Conservation (phyloP, 2,113 vertebrate species). For the Pangasianodon gigas region DNA sequence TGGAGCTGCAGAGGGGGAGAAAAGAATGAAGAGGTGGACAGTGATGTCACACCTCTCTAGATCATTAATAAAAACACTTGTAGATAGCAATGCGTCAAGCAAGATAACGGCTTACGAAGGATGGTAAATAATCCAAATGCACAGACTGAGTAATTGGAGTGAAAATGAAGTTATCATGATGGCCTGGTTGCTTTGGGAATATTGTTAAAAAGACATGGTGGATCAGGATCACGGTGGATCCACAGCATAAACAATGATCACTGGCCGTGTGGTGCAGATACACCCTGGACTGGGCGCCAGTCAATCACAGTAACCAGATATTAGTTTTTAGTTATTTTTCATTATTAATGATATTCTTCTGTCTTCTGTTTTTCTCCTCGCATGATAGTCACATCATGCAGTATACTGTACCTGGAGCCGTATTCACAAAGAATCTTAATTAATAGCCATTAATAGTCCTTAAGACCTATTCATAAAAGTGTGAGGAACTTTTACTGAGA, state of each 20-base stretch:
- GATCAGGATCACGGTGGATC: neutral
- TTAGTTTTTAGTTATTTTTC: neutral
- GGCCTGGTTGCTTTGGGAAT: neutral
- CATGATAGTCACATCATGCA: too few species aligned
- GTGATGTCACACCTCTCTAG: constrained; percentile 28
- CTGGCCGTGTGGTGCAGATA: neutral
- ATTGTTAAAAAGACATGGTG: neutral
- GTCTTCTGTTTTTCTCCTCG: too few species aligned
- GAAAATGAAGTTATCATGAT: neutral
- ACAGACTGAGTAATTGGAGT: neutral
- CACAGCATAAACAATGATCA: neutral
- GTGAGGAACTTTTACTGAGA: neutral
- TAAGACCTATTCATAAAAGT: neutral
- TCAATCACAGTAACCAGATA: neutral
- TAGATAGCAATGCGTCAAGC: neutral
- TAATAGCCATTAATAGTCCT: too few species aligned
- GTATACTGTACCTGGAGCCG: neutral
- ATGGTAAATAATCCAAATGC: too few species aligned
- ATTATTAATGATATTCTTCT: neutral
- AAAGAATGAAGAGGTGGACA: constrained; percentile 18
- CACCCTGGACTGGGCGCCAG: neutral
- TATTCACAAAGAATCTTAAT: neutral
- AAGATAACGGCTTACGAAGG: neutral
- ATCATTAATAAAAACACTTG: constrained; percentile 14
- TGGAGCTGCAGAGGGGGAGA: neutral